Base-by-base conservation (phyloP, 2,888 invertebrate species). In the Drosophila longiperda region DNA sequence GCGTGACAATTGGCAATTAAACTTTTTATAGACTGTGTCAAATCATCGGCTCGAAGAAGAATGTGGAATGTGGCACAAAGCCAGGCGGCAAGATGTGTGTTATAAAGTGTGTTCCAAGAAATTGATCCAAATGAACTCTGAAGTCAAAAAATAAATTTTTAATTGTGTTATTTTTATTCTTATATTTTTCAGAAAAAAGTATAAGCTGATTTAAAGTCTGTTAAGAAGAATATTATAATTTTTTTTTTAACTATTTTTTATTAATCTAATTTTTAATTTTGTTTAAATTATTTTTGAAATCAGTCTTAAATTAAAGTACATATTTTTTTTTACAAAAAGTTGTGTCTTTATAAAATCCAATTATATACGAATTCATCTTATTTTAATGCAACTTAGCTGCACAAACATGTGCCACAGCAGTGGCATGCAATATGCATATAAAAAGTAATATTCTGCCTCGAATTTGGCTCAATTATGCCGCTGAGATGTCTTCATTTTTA, bases 21-120 rank as follows among this genome's bases (percentile, higher is more conserved):
- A 78, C 48, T 70, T 62, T 65, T 74, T 57, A 78, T 65, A n/a
- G 49, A 42, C 52, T 65, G 75, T 65, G 45, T 52, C 70, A 9
- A 78, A 78, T 62, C 15, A 12, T n/a, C 32, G 55, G 34, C 23
- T 26, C 17, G 23, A 20, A 12, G 26, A 26, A 52, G 29, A 29
- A 29, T 29, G 6, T 17, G 12, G 5, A 20, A 20, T n/a, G 17
- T 29, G 33, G 12, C 33, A 23, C 29, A 40, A 42, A 34, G 11
- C 34, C 11, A 45, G 15, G 4, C n/a, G 5, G n/a, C 12, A 61
- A 38, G 9, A 60, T 50, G 12, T 60, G n/a, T 11, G 4, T 15
- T 12, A 15, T 52, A 33, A 52, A 33, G 32, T 52, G 52, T 32
- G 36, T 23, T 29, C 55, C 29, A 17, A 23, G 9, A 32, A 33